A percentile compares a stretch with the other conserved stretches of the same genome.
Evolutionary conservation across 1,140 invertebrate genomes (phyloP).

Genomic region (Drosophila neocordata): DNA sequence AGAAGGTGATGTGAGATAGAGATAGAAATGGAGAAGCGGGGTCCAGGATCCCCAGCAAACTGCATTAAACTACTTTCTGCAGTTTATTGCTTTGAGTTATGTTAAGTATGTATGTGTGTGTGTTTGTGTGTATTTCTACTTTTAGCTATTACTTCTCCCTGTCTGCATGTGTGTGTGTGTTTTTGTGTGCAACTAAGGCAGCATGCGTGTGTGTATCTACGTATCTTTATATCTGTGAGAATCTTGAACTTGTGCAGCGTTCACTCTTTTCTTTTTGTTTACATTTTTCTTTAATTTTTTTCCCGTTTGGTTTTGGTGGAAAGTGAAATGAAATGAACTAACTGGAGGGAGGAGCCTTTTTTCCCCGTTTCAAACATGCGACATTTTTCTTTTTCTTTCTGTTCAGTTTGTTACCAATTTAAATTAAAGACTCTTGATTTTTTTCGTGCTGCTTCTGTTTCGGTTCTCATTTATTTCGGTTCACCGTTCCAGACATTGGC

Average conservation of each 20-base stretch:
- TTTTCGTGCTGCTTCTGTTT: constrained; percentile 5
- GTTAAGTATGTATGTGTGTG: neutral
- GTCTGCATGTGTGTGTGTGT: constrained; percentile 13
- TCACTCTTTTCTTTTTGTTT: constrained; percentile 68
- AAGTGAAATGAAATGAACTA: constrained; percentile 53
- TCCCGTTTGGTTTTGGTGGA: constrained; percentile 35
- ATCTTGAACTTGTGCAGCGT: constrained; percentile 76
- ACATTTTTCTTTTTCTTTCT: constrained; percentile 46
- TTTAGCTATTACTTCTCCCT: constrained; percentile 47
- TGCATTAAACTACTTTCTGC: constrained; percentile 80
- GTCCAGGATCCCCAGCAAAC: constrained; percentile 77
- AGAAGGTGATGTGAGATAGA: neutral
- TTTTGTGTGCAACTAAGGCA: too few relatives aligned
- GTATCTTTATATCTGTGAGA: constrained; percentile 60
- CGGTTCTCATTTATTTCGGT: constrained; percentile 35
- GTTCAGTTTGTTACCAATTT: constrained; percentile 57
- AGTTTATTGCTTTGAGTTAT: constrained; percentile 67
- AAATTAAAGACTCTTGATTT: constrained; percentile 42
- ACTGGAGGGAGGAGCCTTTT: constrained; percentile 28
- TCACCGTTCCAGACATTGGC: constrained; percentile 70
- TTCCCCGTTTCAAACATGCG: constrained; percentile 44
- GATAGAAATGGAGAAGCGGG: constrained; percentile 7
- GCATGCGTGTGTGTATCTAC: constrained; percentile 10
- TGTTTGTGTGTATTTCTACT: constrained; percentile 64
- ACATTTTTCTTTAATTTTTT: constrained; percentile 31